phyloP scores from a whole-genome alignment of 1,140 invertebrate species.

The Anastrepha obliqua region DNA sequence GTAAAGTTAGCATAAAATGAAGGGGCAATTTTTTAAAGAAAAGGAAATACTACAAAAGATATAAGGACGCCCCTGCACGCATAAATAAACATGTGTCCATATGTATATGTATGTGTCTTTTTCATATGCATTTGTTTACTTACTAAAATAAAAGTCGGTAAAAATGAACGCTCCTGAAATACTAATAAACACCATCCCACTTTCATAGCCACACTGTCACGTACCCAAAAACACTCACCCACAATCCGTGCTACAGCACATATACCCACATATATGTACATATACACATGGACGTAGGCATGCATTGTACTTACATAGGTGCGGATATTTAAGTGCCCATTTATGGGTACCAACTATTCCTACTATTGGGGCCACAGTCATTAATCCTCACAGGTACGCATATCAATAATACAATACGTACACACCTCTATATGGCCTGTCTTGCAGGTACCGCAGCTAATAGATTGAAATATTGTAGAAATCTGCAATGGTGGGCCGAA shows the following conservation, averaged over 20 bases:
- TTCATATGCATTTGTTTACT: not conserved
- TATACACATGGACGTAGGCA: not conserved
- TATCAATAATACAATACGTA: conserved; percentile 8
- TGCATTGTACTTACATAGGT: not conserved
- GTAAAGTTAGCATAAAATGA: too few relatives aligned
- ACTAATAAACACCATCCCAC: conserved; percentile 1
- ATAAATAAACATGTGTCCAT: not conserved
- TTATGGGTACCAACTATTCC: not conserved
- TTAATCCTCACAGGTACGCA: conserved; percentile 42
- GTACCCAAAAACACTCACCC: not conserved
- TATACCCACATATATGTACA: not conserved
- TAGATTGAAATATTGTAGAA: not conserved
- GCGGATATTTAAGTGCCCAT: not conserved
- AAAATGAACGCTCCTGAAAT: conserved; percentile 42
- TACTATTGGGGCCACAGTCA: conserved; percentile 41
- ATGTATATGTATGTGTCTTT: not conserved
- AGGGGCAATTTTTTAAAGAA: too few relatives aligned
- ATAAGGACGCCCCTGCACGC: too few relatives aligned
- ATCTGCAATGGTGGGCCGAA: not conserved
- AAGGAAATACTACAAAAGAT: too few relatives aligned
- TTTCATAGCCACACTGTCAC: not conserved
- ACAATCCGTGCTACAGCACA: not conserved
- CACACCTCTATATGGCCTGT: too few relatives aligned
- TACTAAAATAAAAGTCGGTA: conserved; percentile 35
- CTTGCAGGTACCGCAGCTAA: not conserved